Evolutionary conservation across 2,113 vertebrate genomes (phyloP).

Genomic region (Gavialis gangeticus): DNA sequence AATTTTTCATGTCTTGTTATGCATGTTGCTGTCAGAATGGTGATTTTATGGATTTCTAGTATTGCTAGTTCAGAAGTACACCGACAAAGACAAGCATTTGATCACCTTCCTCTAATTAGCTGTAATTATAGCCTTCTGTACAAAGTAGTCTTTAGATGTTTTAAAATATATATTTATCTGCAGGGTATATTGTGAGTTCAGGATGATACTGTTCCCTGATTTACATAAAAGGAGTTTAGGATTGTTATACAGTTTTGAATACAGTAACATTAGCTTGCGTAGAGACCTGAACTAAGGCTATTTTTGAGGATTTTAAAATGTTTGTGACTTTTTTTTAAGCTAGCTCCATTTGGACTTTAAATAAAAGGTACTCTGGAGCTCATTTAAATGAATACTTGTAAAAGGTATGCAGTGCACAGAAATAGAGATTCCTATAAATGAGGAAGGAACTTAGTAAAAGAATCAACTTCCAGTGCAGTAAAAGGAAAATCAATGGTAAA

Average conservation of each 20-base stretch:
- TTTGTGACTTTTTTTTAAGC: background rate
- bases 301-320: fast-evolving
- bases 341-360: background rate
- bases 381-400: background rate
- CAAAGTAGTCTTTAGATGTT: conserved; percentile 25
- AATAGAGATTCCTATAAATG: fast-evolving
- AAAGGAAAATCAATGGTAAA: background rate
- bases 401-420: fast-evolving
- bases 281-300: background rate
- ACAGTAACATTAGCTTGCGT: background rate
- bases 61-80: conserved; percentile 21
- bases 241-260: background rate
- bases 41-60: background rate
- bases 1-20: conserved; percentile 34
- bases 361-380: background rate
- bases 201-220: background rate
- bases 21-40: background rate
- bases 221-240: conserved; percentile 35
- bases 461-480: background rate
- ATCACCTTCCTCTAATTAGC: conserved; percentile 54
- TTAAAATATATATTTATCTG: conserved; percentile 52
- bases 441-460: background rate
- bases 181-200: conserved; percentile 6
- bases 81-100: conserved; percentile 39
- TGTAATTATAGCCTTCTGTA: conserved; percentile 46